Percentiles rank a stretch among this genome's conserved stretches.
These are phyloP conservation scores for Monopis laevigella DNA, from an alignment of 2,888 invertebrate genomes.

Conservation along the genomic window DNA sequence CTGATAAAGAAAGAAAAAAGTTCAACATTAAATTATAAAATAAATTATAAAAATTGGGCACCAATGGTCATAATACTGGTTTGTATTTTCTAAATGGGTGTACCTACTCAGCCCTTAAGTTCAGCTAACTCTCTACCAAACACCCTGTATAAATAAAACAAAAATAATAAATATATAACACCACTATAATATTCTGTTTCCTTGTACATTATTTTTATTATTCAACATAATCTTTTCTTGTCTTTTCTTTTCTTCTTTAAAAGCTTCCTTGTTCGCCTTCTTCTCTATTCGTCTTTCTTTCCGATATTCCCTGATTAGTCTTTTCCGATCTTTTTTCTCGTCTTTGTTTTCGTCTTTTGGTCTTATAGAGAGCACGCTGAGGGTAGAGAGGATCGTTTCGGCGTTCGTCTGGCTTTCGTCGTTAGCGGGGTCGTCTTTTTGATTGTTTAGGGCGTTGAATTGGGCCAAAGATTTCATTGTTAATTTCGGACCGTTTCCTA, in stretches of 20 bases:
- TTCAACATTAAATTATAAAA: too few relatives aligned
- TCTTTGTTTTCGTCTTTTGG: slow-evolving; percentile 82
- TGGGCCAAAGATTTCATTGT: slow-evolving; percentile 75
- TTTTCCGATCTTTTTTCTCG: slow-evolving; percentile 81
- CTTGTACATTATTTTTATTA: slow-evolving; percentile 78
- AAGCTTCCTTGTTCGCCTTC: slow-evolving; percentile 82
- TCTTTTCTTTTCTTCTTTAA: slow-evolving; percentile 85
- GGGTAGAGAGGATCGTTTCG: slow-evolving; percentile 72
- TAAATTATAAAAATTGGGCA: too few relatives aligned
- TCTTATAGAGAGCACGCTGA: slow-evolving; percentile 73
- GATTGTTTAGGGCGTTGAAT: slow-evolving; percentile 56
- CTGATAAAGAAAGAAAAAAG: too few relatives aligned
- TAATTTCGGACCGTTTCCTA: slow-evolving; percentile 71
- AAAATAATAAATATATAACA: slow-evolving; percentile 14
- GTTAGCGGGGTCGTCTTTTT: slow-evolving; percentile 23
- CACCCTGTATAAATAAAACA: too few relatives aligned
- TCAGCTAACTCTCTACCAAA: too few relatives aligned
- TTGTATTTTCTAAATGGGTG: too few relatives aligned
- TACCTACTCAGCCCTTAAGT: too few relatives aligned
- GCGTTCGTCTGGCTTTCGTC: slow-evolving; percentile 67
- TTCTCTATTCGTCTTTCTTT: slow-evolving; percentile 81
- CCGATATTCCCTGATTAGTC: slow-evolving; percentile 79
- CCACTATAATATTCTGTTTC: slow-evolving; percentile 67
- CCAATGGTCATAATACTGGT: too few relatives aligned
- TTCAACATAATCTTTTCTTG: slow-evolving; percentile 82